phyloP scores from a whole-genome alignment of 2,113 vertebrate genomes.

The Forbesichthys agassizii region DNA sequence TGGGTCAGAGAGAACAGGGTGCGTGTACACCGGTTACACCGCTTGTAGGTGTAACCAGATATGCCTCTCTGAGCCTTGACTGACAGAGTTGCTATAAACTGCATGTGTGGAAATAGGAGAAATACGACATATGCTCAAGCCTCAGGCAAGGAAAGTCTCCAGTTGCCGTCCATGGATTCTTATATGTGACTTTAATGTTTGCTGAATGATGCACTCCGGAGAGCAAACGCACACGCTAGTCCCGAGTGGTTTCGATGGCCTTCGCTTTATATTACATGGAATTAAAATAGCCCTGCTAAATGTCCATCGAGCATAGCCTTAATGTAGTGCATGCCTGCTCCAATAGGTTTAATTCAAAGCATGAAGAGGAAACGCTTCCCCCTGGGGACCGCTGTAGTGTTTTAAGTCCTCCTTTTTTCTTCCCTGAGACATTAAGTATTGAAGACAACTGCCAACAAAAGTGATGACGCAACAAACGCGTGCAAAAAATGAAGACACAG shows the following conservation, averaged over 20 bases:
- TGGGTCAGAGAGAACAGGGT: no score
- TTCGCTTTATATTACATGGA: background rate
- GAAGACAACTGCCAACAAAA: conserved; percentile 68
- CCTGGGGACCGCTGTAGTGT: conserved; percentile 33
- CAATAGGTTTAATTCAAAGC: conserved; percentile 4
- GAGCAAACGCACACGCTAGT: background rate
- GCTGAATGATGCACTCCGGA: background rate
- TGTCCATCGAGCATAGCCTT: conserved; percentile 8
- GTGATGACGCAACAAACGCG: conserved; percentile 65
- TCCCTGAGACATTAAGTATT: conserved; percentile 71
- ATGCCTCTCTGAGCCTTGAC: background rate
- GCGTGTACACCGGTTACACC: no score
- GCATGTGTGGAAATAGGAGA: background rate
- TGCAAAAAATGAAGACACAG: conserved; percentile 59
- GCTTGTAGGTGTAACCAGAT: no score
- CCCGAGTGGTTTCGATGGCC: background rate
- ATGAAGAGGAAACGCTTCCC: conserved; percentile 39
- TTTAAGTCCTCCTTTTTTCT: conserved; percentile 59
- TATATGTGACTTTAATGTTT: background rate
- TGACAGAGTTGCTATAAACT: background rate
- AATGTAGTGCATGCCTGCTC: background rate
- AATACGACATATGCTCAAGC: background rate
- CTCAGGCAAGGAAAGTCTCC: background rate
- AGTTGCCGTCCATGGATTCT: background rate
- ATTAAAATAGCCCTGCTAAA: background rate